A percentile compares a stretch with the other conserved stretches of the same genome.
phyloP scores from a whole-genome alignment of 2,797 vertebrate genomes.

The Ctenosaura bakeri region DNA sequence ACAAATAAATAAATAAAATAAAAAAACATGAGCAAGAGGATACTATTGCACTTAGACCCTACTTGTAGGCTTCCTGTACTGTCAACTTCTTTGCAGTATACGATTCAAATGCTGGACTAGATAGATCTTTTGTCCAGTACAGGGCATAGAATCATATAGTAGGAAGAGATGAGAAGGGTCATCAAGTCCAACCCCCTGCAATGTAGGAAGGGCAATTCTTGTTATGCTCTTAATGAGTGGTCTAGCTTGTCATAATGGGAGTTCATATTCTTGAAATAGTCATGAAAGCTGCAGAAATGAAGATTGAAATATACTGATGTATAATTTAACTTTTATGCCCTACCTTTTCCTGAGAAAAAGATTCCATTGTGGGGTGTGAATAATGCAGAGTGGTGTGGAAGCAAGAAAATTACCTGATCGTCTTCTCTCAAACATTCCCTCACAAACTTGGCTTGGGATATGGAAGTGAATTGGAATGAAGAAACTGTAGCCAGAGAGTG shows the following conservation, averaged over 20 bases:
- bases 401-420: neutral
- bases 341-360: neutral
- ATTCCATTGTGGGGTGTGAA: neutral
- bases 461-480: neutral
- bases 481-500: neutral
- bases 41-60: neutral
- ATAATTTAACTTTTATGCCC: neutral
- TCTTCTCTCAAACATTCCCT: neutral
- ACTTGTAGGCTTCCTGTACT: neutral
- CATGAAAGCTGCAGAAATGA: neutral
- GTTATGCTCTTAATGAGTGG: neutral
- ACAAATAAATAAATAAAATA: too few relatives aligned
- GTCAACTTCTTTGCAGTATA: neutral
- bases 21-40: neutral
- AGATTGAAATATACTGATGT: neutral
- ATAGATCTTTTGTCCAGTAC: neutral
- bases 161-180: too few relatives aligned
- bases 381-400: neutral
- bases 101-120: neutral
- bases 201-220: neutral
- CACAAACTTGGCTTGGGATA: neutral
- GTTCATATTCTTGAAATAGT: constrained; percentile 29
- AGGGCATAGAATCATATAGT: too few relatives aligned
- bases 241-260: neutral
- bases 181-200: too few relatives aligned